Evolutionary conservation across 2,797 vertebrate genomes (phyloP), one percentile per base, ranked within the genome.

Genomic region (Tragopan temminckii): DNA sequence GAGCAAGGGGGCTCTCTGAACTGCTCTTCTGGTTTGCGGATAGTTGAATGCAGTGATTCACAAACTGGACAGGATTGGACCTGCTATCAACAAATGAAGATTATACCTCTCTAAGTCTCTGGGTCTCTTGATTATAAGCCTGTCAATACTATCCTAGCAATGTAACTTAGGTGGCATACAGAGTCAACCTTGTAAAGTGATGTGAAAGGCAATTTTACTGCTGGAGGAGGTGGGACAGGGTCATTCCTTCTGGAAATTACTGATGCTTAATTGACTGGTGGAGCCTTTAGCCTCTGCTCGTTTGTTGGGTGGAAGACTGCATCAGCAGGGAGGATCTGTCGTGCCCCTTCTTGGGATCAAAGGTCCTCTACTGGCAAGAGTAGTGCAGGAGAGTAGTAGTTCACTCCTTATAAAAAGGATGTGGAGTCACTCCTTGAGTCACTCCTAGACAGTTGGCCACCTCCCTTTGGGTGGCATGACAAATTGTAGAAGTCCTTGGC

Each of bases 381-480:
- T 20, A 77, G 15, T 64, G 58, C 24, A 68, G 29, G 36, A 80
- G 45, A 70, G 21, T 67, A 70, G 24, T 67, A n/a, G 67, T 13
- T 12, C 80, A 50, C 16, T 40, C n/a, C 40, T 78, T 52, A 33
- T 72, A 53, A 78, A 78, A 81, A 67, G 16, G 25, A 29, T 38
- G 5, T 19, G 78, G n/a, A 81, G 12, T 31, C 52, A 53, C 42
- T 85, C 33, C 18, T 53, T 88, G 58, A 88, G 69, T 53, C 53
- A 69, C 63, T 62, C 61, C 67, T 87, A 64, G 80, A 81, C 71
- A 88, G 68, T 72, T 62, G 48, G 61, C 68, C 72, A 68, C 61
- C 50, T 94, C 83, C 93, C 72, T 81, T 48, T 36, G 48, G 86
- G 70, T 94, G 93, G 95, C 93, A 96, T 93, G 94, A 92, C 62